Evolutionary conservation across 2,888 invertebrate genomes (phyloP), one percentile per base, ranked within the genome.

Genomic region (Adineta ricciae): DNA sequence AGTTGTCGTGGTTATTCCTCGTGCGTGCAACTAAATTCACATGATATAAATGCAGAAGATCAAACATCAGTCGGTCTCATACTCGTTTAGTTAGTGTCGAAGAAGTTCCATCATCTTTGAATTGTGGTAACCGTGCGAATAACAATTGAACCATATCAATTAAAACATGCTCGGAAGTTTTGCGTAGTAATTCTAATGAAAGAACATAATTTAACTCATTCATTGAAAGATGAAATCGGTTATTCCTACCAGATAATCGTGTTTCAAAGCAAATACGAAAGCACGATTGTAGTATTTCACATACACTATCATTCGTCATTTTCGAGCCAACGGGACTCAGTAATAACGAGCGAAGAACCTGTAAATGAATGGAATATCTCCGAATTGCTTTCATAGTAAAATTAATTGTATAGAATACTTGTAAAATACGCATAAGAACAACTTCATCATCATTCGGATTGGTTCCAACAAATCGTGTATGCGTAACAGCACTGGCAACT

Each of bases 261-360:
- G 94, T 94, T 91, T 98, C 97, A 90, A 99, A 92, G 86, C 92
- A 92, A 85, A 92, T 92, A 78, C 97, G 93, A 91, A 99, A 98
- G 91, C 96, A 97, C 88, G 96, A 96, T 88, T 98, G 93, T 95
- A 99, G 95, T 87, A 99, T 96, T 91, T 98, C 98, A 90, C 98
- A 99, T 54, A 99, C 94, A 89, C 95, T 95, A 90, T 97, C 97
- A 90, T 99, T 96, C 0, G 96, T 96, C 86, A 99, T 92, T 82
- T 89, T 87, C 9, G 89, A 87, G 4, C 99, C 98, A 88, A 95
- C 94, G 0, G 96, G 95, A 84, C 96, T 94, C 83, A 97, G 92
- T 90, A 98, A 94, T 54, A 99, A 92, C 0, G 96, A 95, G 87
- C 96, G 93, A 41, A 99, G 92, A 1, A 98, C 96, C 93, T 94